phyloP scores from a whole-genome alignment of 2,888 invertebrate species.

The Kryphioiulus occultus region DNA sequence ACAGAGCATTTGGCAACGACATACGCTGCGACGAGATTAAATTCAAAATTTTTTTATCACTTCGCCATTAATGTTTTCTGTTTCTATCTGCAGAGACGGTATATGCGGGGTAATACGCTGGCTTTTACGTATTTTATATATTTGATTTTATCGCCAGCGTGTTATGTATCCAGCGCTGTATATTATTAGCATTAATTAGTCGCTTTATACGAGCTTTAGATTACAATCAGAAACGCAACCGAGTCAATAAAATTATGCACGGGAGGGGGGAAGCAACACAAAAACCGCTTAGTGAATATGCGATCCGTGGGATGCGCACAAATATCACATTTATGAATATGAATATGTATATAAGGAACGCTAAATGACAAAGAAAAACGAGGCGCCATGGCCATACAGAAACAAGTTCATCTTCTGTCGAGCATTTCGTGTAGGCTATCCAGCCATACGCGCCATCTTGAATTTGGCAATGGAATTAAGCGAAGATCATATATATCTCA shows the following conservation, averaged over 20 bases:
- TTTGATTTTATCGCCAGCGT: not conserved
- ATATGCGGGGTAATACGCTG: not conserved
- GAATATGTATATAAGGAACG: not conserved
- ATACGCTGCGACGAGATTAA: not conserved
- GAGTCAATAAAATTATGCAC: conserved; percentile 24
- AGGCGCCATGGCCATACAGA: not conserved
- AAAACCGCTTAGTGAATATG: not conserved
- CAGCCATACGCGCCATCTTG: not conserved
- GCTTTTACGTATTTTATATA: conserved; percentile 23
- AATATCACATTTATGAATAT: not conserved
- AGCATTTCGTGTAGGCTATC: not conserved
- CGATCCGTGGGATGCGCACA: not conserved
- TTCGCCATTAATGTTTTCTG: not conserved
- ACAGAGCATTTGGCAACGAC: not conserved
- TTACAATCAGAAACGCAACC: conserved; percentile 11
- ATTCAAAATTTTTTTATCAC: not conserved
- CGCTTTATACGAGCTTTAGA: not conserved
- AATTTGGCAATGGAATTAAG: not conserved
- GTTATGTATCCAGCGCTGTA: conserved; percentile 14
- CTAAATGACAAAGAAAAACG: not conserved
- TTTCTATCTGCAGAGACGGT: not conserved
- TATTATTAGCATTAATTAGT: conserved; percentile 33
- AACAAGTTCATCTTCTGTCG: not conserved
- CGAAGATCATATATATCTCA: too few species aligned
- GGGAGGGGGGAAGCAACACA: not conserved